Evolutionary conservation across 2,797 vertebrate genomes (phyloP), one percentile per base, ranked within the genome.

Genomic region (Petrocephalus sullivani): DNA sequence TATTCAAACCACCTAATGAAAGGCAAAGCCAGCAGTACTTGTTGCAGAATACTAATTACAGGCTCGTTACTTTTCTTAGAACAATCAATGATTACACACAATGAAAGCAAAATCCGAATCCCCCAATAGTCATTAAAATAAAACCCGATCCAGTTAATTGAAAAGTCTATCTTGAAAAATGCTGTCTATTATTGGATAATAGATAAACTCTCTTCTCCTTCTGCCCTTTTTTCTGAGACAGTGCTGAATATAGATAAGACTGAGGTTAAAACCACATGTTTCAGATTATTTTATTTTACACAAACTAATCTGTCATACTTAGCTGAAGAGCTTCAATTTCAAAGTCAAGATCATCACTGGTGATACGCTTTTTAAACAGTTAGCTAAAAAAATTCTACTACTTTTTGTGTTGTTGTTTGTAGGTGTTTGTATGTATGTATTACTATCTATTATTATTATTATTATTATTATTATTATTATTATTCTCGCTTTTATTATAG

Each of bases 11-110:
- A 46, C 71, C 92, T 94, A 95, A 95, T 94, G 93, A 93, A 94
- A 92, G 92, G 53, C 92, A 88, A 51, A 94, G 93, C 92, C 92
- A 92, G 91, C 94, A 92, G 37, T 81, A 71, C 94, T 93, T 86
- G 93, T 93, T 91, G 92, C 93, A 92, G 94, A 95, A 95, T 95
- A 95, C 95, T 95, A 96, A 96, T 96, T 96, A 94, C 93, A 93
- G 92, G 94, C 95, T 90, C 67, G 91, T 93, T 93, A 94, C 95
- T 94, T 95, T 95, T 94, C 94, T 94, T 88, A 87, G 92, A 93
- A 95, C 94, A 95, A 96, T 96, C 95, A 92, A 96, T 96, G 95
- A 95, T 94, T 92, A 93, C 93, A 95, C 94, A 95, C 75, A 94
- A 94, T 92, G 90, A 93, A 87, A 41, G 89, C 90, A 87, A 92